phyloP scores from a whole-genome alignment of 2,888 invertebrate genomes.

The Latheticus oryzae region DNA sequence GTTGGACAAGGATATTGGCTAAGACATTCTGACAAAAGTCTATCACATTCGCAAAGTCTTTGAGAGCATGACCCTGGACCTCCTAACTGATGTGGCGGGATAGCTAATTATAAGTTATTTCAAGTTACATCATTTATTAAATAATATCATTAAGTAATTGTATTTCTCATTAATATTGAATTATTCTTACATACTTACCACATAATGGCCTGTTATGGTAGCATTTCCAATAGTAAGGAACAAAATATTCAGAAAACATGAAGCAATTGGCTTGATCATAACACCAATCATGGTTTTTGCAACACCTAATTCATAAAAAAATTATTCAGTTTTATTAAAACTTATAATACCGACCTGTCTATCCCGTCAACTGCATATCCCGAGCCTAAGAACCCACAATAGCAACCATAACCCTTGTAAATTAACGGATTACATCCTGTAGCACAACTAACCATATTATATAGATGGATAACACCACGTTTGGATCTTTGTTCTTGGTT shows the following conservation, averaged over 20 bases:
- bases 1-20: slow-evolving; percentile 80
- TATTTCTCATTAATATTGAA: slow-evolving; percentile 1
- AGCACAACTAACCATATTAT: slow-evolving; percentile 88
- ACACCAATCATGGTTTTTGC: slow-evolving; percentile 87
- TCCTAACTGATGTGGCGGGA: slow-evolving; percentile 71
- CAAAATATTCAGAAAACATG: slow-evolving; percentile 84
- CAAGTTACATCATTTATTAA: background rate
- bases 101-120: slow-evolving; percentile 61
- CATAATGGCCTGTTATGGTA: slow-evolving; percentile 82
- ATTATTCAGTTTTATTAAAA: too few species aligned
- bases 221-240: slow-evolving; percentile 91
- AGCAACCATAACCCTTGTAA: slow-evolving; percentile 91
- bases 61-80: slow-evolving; percentile 77
- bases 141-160: slow-evolving; percentile 1
- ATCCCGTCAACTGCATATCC: slow-evolving; percentile 85
- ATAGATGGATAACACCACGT: slow-evolving; percentile 82
- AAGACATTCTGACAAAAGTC: slow-evolving; percentile 83
- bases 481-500: slow-evolving; percentile 68
- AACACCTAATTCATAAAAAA: slow-evolving; percentile 74
- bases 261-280: slow-evolving; percentile 84
- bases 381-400: slow-evolving; percentile 87
- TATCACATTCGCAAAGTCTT: slow-evolving; percentile 86
- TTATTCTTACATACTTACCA: slow-evolving; percentile 70
- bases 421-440: slow-evolving; percentile 86
- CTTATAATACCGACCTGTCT: slow-evolving; percentile 68